These are phyloP conservation scores for Microctenopoma stevenorrisi DNA, from an alignment of 2,797 vertebrate genomes.

Conservation along the genomic window DNA sequence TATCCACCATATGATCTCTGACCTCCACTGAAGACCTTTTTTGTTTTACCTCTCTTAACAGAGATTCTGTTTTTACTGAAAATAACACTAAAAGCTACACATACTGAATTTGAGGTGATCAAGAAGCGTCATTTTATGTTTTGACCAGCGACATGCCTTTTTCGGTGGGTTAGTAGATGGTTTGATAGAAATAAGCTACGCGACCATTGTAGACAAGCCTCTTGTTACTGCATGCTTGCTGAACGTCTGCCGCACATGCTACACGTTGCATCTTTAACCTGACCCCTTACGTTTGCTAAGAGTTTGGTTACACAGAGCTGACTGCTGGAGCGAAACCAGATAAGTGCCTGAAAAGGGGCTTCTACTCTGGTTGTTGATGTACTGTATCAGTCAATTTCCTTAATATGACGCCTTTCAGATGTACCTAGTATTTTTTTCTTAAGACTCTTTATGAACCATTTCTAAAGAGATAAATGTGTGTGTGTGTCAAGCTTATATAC, in stretches of 20 bases:
- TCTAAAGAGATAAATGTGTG: conserved; percentile 5
- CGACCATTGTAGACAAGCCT: conserved; percentile 23
- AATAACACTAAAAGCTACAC: conserved; percentile 11
- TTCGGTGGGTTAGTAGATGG: neutral
- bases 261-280: conserved; percentile 6
- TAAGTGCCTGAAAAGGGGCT: conserved; percentile 25
- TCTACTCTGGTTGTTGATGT: conserved; percentile 22
- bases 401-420: conserved; percentile 12
- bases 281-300: neutral
- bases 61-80: conserved; percentile 20
- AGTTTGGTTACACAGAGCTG: neutral
- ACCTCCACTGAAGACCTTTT: conserved; percentile 4
- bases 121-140: conserved; percentile 11
- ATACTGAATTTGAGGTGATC: conserved; percentile 20
- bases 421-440: conserved; percentile 8
- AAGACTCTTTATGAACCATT: neutral
- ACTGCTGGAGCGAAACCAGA: conserved; percentile 12
- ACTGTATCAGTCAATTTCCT: conserved; percentile 16
- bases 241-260: conserved; percentile 31
- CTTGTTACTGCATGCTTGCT: conserved; percentile 36
- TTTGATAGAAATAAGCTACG: conserved; percentile 25
- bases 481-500: neutral
- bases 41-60: conserved; percentile 14
- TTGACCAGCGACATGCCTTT: conserved; percentile 12
- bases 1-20: conserved; percentile 7